Conservation (phyloP, 2,888 invertebrate species). For the Drosophila gaucha region DNA sequence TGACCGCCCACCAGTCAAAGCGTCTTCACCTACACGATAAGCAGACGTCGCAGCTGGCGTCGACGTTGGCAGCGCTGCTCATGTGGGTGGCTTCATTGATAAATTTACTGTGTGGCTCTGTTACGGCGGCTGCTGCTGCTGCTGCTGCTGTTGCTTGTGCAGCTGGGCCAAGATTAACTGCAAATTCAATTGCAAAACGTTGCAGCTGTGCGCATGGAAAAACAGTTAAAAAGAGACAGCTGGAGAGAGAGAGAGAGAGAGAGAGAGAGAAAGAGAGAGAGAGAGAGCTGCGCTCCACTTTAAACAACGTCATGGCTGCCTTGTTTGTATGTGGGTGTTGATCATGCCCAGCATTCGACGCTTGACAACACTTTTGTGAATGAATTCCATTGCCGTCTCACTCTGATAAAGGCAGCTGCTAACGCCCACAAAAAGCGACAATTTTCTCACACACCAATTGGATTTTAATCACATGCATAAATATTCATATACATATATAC, state of each 20-base stretch:
- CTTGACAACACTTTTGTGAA: slow-evolving; percentile 67
- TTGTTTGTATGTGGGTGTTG: slow-evolving; percentile 51
- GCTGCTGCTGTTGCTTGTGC: slow-evolving; percentile 28
- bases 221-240: slow-evolving; percentile 1
- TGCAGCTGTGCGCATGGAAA: slow-evolving; percentile 74
- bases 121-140: slow-evolving; percentile 14
- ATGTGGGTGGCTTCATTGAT: slow-evolving; percentile 83
- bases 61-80: slow-evolving; percentile 36
- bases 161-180: slow-evolving; percentile 70
- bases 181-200: slow-evolving; percentile 79
- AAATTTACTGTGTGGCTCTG: slow-evolving; percentile 59
- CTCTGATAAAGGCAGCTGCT: slow-evolving; percentile 34
- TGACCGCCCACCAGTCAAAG: slow-evolving; percentile 36
- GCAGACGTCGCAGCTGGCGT: slow-evolving; percentile 35
- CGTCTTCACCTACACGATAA: slow-evolving; percentile 36
- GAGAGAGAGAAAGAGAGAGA: slow-evolving; percentile 1
- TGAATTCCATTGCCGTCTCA: slow-evolving; percentile 55
- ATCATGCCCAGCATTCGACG: slow-evolving; percentile 65
- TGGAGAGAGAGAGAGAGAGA: slow-evolving; percentile 6
- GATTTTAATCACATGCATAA: slow-evolving; percentile 72
- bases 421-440: slow-evolving; percentile 61
- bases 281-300: slow-evolving; percentile 61
- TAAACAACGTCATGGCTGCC: slow-evolving; percentile 56
- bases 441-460: slow-evolving; percentile 63
- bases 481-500: neutral